These are phyloP conservation scores for Prunella himalayana DNA, from an alignment of 2,113 vertebrate species.

Conservation along the genomic window DNA sequence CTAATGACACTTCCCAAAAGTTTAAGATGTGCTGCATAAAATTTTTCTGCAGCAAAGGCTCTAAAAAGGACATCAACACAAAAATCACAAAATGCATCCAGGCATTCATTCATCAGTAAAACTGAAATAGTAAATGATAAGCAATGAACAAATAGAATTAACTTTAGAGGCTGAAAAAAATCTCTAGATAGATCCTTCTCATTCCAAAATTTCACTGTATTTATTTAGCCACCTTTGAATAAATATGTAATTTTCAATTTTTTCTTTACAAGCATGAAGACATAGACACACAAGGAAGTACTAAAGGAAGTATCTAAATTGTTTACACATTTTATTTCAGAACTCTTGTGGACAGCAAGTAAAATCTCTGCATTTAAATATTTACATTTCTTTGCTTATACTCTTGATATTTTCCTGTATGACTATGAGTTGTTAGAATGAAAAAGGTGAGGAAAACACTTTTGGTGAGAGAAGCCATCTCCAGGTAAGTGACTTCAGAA, in stretches of 20 bases:
- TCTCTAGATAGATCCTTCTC: background rate
- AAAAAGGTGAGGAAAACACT: background rate
- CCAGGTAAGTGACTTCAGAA: background rate
- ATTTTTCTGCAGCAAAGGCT: background rate
- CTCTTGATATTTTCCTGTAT: background rate
- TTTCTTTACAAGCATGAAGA: background rate
- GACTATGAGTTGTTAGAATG: background rate
- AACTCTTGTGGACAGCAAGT: background rate
- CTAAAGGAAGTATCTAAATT: background rate
- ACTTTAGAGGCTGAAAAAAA: background rate
- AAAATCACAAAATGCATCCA: rapidly evolving
- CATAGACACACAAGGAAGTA: background rate
- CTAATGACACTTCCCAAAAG: background rate
- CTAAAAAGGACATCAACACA: background rate
- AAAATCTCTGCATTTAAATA: background rate
- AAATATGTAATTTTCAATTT: background rate
- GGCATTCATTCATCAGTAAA: background rate
- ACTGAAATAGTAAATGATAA: background rate
- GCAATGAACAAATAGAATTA: background rate
- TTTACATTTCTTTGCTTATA: background rate
- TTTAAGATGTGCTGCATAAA: background rate
- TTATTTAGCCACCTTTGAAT: background rate
- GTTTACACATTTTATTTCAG: background rate
- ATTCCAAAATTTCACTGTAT: background rate
- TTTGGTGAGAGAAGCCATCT: background rate